Evolutionary conservation across 2,888 invertebrate species (phyloP), one percentile per base, ranked within the genome.

Genomic region (Reticulitermes lucifugus): DNA sequence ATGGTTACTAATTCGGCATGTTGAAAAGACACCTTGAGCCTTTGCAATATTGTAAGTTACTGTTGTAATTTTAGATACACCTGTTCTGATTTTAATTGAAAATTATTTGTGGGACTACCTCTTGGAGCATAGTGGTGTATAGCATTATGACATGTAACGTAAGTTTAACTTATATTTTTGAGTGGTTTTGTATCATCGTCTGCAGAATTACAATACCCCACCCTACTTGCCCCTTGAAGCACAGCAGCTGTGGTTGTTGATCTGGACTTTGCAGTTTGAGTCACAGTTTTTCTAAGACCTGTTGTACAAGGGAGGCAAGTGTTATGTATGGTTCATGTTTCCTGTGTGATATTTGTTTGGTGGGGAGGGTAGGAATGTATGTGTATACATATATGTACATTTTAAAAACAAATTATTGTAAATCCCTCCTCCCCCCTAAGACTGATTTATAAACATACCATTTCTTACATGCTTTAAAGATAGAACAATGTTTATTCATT

Each of bases 381-480:
- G n/a, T 10, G 25, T n/a, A 25, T 65, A n/a, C 65, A 65, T 65
- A 65, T 60, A 60, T 21, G 21, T 21, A 65, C n/a, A n/a, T 65
- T 65, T 65, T 65, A 65, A n/a, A n/a, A 25, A 25, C 2, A 65
- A 65, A 46, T 46, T 25, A n/a, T 25, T 25, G 25, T n/a, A 77
- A 21, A 77, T 43, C 43, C 41, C 22, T 43, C 77, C 46, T 46
- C 41, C 77, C 5, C 35, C 35, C 77, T 1, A 77, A 77, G 77
- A 77, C 77, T 77, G 77, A 77, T 77, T 51, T 18, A 60, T 65
- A 65, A 65, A 65, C n/a, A 65, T 46, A 51, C 46, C n/a, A 46
- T 51, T 77, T 77, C 77, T 77, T 77, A 77, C 77, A 51, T 73
- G 73, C 73, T 73, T 73, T 73, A 73, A 73, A 35, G 21, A 41